Evolutionary conservation across 2,888 invertebrate genomes (phyloP), one percentile per base, ranked within the genome.

Genomic region (Melieria picta): DNA sequence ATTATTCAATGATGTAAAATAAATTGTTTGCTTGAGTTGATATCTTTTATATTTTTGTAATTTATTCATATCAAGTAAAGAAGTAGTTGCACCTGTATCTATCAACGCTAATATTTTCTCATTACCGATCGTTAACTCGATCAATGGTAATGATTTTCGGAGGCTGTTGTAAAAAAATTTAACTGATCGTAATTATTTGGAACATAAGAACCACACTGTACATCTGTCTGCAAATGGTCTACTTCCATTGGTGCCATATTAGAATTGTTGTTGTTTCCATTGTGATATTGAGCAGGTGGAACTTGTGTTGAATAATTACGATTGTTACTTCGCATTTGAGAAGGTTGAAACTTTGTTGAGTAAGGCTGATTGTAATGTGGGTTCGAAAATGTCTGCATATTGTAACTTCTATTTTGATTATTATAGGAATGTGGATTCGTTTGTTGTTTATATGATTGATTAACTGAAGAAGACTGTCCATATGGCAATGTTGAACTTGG

Each of bases 161-260:
- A 69, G 74, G 67, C 74, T 65, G 57, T 60, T 74, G 72, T 71
- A 70, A 63, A 75, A 75, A 76, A 76, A 77, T 76, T 73, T 74
- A 73, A 43, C 11, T 43, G 30, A 62, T 76, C 71, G 48, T 75
- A 74, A 69, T 65, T 68, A 71, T 67, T 63, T 75, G 67, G 43
- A 58, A 62, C 52, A 64, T 73, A 11, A 47, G 42, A 7, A 46
- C n/a, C n/a, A 68, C 50, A 63, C 67, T 72, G 57, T 64, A 68
- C 56, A 52, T 69, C 64, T 57, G 63, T 72, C 56, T 75, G 60
- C 13, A 75, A 52, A 70, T 73, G 74, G 48, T 72, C 76, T 9
- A 74, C 56, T 64, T 74, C 73, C 67, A 74, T 72, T 16, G 57
- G 10, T 50, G 43, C 60, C 61, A 52, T 60, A 50, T 65, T 47